phyloP scores from a whole-genome alignment of 2,888 invertebrate species.

The Lysandra bellargus region DNA sequence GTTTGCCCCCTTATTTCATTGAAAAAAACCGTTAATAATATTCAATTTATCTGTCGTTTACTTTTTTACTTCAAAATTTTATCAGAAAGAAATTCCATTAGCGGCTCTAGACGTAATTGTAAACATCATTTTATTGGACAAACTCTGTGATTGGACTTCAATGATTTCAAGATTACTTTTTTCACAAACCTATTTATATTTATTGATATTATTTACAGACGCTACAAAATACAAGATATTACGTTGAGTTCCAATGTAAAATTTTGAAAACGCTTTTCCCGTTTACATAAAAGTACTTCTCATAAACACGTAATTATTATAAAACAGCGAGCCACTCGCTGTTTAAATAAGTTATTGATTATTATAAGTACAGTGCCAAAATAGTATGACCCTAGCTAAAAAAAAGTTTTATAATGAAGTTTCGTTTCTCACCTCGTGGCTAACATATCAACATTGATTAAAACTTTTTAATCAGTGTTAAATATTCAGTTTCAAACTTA shows the following conservation, averaged over 20 bases:
- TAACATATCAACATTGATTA: neutral
- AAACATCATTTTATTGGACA: slow-evolving; percentile 26
- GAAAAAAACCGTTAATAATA: neutral
- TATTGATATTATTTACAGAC: neutral
- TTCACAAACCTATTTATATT: neutral
- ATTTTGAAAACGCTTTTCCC: too few relatives aligned
- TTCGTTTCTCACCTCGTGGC: neutral
- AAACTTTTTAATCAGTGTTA: neutral
- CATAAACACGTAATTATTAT: too few relatives aligned
- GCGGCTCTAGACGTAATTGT: slow-evolving; percentile 16
- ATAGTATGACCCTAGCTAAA: neutral
- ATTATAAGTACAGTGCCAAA: neutral
- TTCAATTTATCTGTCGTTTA: slow-evolving; percentile 1
- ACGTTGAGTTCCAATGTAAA: too few relatives aligned
- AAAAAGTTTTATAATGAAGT: neutral
- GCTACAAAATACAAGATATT: too few relatives aligned
- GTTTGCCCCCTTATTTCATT: too few relatives aligned
- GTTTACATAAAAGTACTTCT: too few relatives aligned
- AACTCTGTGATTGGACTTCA: slow-evolving; percentile 16
- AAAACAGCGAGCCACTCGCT: too few relatives aligned
- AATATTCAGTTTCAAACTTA: neutral
- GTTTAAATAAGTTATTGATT: too few relatives aligned
- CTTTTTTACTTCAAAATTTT: neutral
- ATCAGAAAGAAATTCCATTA: slow-evolving; percentile 17
- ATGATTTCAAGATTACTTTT: neutral